Evolutionary conservation across 2,797 vertebrate species (phyloP).

Genomic region (Geotrypetes seraphini): DNA sequence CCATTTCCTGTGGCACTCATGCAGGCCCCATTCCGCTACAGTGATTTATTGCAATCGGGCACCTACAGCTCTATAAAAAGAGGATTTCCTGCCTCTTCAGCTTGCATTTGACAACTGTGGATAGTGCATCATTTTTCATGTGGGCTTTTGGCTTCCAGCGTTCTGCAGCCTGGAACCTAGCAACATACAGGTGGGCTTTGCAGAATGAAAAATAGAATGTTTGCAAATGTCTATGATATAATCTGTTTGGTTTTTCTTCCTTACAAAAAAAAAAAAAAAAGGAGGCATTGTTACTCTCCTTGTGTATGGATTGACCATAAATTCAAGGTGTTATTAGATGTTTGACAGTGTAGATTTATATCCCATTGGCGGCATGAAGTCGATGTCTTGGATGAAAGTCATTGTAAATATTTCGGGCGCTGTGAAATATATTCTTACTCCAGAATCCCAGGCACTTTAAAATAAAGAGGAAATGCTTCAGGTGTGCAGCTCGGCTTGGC

Average conservation of each 20-base stretch:
- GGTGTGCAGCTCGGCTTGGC: too few species aligned
- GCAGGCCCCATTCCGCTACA: background rate
- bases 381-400: too few species aligned
- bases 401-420: too few species aligned
- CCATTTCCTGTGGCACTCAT: background rate
- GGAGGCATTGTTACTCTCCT: constrained; percentile 13
- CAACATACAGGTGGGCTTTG: constrained; percentile 10
- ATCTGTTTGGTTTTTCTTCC: constrained; percentile 6
- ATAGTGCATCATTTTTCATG: constrained; percentile 10
- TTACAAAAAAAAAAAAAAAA: constrained; percentile 12
- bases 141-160: background rate
- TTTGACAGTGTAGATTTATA: constrained; percentile 15
- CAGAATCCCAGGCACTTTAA: too few species aligned
- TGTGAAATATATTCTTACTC: too few species aligned
- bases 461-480: too few species aligned
- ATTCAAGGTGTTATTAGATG: constrained; percentile 11
- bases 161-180: background rate
- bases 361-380: constrained; percentile 2
- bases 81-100: constrained; percentile 1
- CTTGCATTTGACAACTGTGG: background rate
- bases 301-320: constrained; percentile 4
- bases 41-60: constrained; percentile 14
- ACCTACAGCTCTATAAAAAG: background rate
- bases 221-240: constrained; percentile 7
- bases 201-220: constrained; percentile 14